Evolutionary conservation across 2,888 invertebrate genomes (phyloP).

Genomic region (Imbricaverruca yamaguchii): DNA sequence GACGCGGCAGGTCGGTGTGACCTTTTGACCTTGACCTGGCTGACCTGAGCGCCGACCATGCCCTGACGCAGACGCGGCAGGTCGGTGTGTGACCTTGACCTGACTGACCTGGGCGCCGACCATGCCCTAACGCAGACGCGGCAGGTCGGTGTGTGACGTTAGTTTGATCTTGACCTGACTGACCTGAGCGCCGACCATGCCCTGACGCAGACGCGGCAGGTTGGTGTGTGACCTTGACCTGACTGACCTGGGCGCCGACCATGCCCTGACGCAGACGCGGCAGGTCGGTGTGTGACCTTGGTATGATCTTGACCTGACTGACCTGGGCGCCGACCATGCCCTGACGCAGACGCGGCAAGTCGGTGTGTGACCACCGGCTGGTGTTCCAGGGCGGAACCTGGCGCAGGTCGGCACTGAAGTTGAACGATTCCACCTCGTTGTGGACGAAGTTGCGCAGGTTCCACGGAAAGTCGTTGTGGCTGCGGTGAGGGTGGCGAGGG

Average conservation of each 20-base stretch:
- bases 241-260: conserved; percentile 74
- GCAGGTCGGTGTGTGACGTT: too few species aligned
- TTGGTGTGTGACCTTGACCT: too few species aligned
- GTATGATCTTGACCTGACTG: conserved; percentile 54
- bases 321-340: conserved; percentile 84
- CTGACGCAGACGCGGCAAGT: conserved; percentile 69
- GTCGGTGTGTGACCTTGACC: conserved; percentile 79
- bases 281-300: conserved; percentile 89
- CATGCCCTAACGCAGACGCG: too few species aligned
- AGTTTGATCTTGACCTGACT: too few species aligned
- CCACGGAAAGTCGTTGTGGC: conserved; percentile 82
- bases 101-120: too few species aligned
- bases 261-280: conserved; percentile 69
- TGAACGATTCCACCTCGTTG: conserved; percentile 75
- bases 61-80: conserved; percentile 72
- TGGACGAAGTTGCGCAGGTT: conserved; percentile 82
- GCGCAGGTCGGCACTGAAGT: conserved; percentile 60
- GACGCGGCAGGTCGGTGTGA: conserved; percentile 79
- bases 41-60: conserved; percentile 77
- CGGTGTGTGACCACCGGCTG: conserved; percentile 85
- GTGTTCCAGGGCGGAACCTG: conserved; percentile 72
- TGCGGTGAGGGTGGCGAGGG: conserved; percentile 23
- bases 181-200: too few species aligned
- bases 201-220: too few species aligned
- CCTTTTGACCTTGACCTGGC: conserved; percentile 60